Base-by-base conservation (phyloP, 2,888 invertebrate species). In the Thymelicus lineola region DNA sequence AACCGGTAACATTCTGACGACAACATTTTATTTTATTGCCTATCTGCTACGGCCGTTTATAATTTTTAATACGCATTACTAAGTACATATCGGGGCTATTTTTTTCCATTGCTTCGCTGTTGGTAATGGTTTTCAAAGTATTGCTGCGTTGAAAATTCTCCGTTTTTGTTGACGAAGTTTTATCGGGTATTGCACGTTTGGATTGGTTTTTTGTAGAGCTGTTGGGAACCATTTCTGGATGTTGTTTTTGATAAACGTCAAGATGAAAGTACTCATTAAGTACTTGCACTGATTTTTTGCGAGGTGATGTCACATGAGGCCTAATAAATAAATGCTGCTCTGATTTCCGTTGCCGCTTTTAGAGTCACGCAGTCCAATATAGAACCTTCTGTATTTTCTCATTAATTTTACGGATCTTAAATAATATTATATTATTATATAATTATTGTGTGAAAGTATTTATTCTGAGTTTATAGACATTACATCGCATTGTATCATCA, bases 1-100 rank as follows among this genome's bases (percentile, higher is more conserved):
- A 78, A 77, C 76, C 76, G 75, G 74, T 69, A 72, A 72, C 75
- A 73, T 74, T 73, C 66, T 70, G 71, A 66, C 61, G 65, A 72
- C 70, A 72, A 72, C 75, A 74, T 75, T 75, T 50, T 76, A 75
- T 75, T 73, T 74, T 71, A 75, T 75, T 71, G 55, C 68, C 58
- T 69, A 69, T 69, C 68, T 62, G 61, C 57, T 46, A 69, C 68
- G 68, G 57, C 46, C 45, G 48, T 15, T 63, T 69, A 63, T 48
- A 69, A 63, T 63, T 69, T 69, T 69, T 48, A 38, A 48, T 38
- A 20, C 62, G n/a, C 61, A 68, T 68, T 68, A 55, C 62, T 62
- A 46, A 57, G 36, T 62, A 62, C 36, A 38, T 42, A 55, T 15
- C 10, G 35, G 1, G 45, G 10, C 4, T 38, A 15, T 5, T 42